These are phyloP conservation scores for Paratilapia polleni DNA, from an alignment of 2,113 vertebrate species.

Conservation along the genomic window DNA sequence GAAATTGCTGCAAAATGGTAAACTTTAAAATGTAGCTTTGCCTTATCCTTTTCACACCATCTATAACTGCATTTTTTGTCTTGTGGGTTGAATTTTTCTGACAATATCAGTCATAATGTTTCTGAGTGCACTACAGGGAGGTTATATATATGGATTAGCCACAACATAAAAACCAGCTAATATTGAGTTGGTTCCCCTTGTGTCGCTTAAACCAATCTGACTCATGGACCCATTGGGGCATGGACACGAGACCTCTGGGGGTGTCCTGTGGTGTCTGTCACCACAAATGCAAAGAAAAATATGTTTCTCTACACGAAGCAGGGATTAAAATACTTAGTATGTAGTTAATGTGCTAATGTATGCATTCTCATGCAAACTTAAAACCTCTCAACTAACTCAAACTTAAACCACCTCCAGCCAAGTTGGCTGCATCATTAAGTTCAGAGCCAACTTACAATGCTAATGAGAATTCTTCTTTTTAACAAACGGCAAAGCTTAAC, in stretches of 20 bases:
- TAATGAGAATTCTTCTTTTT: constrained; percentile 30
- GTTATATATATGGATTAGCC: neutral
- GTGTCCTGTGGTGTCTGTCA: neutral
- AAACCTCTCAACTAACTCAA: neutral
- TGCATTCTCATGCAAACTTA: constrained; percentile 35
- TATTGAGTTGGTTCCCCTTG: neutral
- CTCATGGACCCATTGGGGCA: neutral
- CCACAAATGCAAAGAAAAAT: neutral
- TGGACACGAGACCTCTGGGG: neutral
- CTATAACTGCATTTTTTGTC: neutral
- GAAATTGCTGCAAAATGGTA: constrained; percentile 22
- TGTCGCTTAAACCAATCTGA: neutral
- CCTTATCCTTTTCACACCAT: constrained; percentile 1
- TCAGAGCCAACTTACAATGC: constrained; percentile 28
- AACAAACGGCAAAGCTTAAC: constrained; percentile 9
- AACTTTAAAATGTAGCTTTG: constrained; percentile 31
- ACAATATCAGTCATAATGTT: neutral
- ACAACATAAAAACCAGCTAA: neutral
- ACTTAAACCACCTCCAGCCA: constrained; percentile 28
- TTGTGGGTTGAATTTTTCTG: neutral
- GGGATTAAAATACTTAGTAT: neutral
- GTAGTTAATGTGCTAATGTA: constrained; percentile 25
- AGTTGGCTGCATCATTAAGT: constrained; percentile 40
- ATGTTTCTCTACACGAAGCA: neutral
- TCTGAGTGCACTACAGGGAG: neutral